Evolutionary conservation across 2,888 invertebrate genomes (phyloP).

Genomic region (Phania funesta): DNA sequence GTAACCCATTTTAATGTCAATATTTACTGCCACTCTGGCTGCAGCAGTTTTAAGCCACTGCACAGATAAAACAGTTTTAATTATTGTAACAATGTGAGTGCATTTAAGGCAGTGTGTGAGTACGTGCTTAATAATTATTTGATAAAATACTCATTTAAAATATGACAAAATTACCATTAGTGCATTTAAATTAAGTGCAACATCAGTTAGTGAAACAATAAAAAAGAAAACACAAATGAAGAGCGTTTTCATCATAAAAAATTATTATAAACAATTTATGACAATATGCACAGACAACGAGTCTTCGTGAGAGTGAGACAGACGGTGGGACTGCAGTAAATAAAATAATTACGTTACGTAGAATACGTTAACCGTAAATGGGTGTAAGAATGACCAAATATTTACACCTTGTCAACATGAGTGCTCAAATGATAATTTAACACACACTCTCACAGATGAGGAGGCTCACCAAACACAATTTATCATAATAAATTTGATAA

Average conservation of each 20-base stretch:
- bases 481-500: constrained; percentile 53
- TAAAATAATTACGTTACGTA: neutral
- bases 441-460: constrained; percentile 3
- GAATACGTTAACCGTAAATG: constrained; percentile 20
- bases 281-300: neutral
- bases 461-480: constrained; percentile 25
- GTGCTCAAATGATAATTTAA: constrained; percentile 1
- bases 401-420: constrained; percentile 13
- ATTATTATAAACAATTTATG: too few relatives aligned
- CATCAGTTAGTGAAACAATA: constrained; percentile 9
- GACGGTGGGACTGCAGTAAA: neutral
- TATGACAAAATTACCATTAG: constrained; percentile 51
- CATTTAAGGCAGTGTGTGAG: neutral
- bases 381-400: neutral
- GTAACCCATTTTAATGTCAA: constrained; percentile 7
- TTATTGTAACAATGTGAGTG: neutral
- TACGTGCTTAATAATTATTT: constrained; percentile 17
- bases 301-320: neutral
- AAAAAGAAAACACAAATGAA: neutral
- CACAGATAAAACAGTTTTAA: constrained; percentile 21
- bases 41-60: neutral
- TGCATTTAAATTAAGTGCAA: constrained; percentile 38
- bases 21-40: neutral
- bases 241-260: neutral
- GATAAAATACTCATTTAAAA: constrained; percentile 50